A percentile compares a stretch with the other conserved stretches of the same genome.
Conservation (phyloP, 2,888 invertebrate genomes). For the Sarcophaga rosellei region DNA sequence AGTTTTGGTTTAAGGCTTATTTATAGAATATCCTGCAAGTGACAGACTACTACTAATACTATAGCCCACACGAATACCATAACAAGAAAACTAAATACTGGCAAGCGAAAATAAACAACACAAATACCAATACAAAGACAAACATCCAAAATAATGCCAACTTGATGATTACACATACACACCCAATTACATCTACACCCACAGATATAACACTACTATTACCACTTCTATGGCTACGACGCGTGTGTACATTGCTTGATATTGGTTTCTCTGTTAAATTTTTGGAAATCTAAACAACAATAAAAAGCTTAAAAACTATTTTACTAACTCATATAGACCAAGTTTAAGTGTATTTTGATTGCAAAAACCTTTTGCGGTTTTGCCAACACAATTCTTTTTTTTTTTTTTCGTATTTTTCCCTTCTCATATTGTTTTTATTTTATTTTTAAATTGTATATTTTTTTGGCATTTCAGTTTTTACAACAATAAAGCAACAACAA, state of each 20-base stretch:
- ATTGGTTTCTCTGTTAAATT: slow-evolving; percentile 14
- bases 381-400: slow-evolving; percentile 40
- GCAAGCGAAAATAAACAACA: neutral
- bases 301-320: slow-evolving; percentile 41
- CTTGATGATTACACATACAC: slow-evolving; percentile 32
- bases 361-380: slow-evolving; percentile 55
- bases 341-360: slow-evolving; percentile 16
- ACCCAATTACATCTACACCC: slow-evolving; percentile 18
- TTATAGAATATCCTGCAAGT: slow-evolving; percentile 65
- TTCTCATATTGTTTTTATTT: slow-evolving; percentile 29
- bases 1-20: slow-evolving; percentile 60
- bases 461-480: neutral
- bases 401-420: neutral
- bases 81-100: neutral
- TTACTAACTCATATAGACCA: slow-evolving; percentile 24
- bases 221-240: too few relatives aligned
- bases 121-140: slow-evolving; percentile 36
- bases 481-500: neutral
- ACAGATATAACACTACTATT: too few relatives aligned
- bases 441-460: neutral
- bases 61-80: slow-evolving; percentile 16
- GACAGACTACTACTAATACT: slow-evolving; percentile 43
- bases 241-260: neutral
- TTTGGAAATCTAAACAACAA: slow-evolving; percentile 50
- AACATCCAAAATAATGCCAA: slow-evolving; percentile 34